phyloP scores from a whole-genome alignment of 92 coral and sea anemone genomes.

The Epizoanthus rinbou region DNA sequence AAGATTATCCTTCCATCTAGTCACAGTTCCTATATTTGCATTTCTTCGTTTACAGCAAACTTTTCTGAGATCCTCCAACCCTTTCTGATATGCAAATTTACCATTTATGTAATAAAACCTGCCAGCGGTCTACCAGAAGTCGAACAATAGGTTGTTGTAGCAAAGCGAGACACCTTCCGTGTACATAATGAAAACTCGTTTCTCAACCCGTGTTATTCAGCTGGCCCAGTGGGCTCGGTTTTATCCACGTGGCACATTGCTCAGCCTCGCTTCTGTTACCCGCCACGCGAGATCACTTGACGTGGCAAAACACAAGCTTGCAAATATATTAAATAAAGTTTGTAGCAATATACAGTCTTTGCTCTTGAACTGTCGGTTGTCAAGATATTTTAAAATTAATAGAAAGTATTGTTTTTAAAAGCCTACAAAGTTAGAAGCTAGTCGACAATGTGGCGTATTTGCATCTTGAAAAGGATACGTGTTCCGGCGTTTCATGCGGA shows the following conservation, averaged over 20 bases:
- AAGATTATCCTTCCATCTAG: neutral
- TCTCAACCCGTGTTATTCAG: conserved; percentile 31
- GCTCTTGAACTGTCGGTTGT: neutral
- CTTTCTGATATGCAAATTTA: conserved; percentile 42
- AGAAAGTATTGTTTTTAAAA: neutral
- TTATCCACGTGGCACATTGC: conserved; percentile 23
- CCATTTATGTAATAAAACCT: conserved; percentile 23
- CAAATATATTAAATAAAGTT: neutral
- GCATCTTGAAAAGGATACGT: too few relatives aligned
- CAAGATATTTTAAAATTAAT: conserved; percentile 3
- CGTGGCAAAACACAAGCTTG: conserved; percentile 38
- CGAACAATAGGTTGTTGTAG: conserved; percentile 27
- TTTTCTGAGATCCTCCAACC: conserved; percentile 34
- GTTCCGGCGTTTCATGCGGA: too few relatives aligned
- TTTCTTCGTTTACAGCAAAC: conserved; percentile 33
- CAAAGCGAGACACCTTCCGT: conserved; percentile 29
- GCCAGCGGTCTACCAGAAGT: conserved; percentile 21
- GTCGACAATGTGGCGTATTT: neutral
- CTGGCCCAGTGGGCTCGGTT: neutral
- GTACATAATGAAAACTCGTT: conserved; percentile 43
- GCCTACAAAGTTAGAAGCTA: neutral
- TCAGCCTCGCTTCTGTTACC: neutral
- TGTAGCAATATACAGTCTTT: neutral
- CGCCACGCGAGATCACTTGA: conserved; percentile 28
- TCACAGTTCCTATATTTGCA: conserved; percentile 10